phyloP scores from a whole-genome alignment of 2,797 vertebrate species.

The Argyrosomus regius region DNA sequence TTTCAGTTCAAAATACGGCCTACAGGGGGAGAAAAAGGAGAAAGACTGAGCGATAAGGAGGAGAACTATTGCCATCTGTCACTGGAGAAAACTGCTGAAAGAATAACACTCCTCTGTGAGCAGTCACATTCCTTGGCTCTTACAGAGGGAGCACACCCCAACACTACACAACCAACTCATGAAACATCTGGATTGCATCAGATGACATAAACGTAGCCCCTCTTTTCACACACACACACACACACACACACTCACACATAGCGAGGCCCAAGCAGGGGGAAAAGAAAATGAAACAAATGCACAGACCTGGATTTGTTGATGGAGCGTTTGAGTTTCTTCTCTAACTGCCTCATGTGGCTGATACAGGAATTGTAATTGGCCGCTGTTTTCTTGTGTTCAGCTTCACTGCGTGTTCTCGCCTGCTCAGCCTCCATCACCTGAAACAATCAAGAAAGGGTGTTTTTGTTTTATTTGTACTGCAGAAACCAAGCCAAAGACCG shows the following conservation, averaged over 20 bases:
- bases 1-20: slow-evolving; percentile 98
- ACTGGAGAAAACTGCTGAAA: slow-evolving; percentile 55
- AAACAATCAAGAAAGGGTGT: slow-evolving; percentile 11
- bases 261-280: slow-evolving; percentile 33
- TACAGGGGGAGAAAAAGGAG: slow-evolving; percentile 76
- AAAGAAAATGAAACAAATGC: background rate
- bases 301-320: slow-evolving; percentile 97
- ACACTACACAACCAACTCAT: slow-evolving; percentile 43
- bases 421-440: slow-evolving; percentile 99
- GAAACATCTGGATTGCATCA: slow-evolving; percentile 82
- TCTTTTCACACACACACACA: slow-evolving; percentile 11
- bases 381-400: slow-evolving; percentile 94
- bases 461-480: background rate
- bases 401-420: slow-evolving; percentile 91
- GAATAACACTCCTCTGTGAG: slow-evolving; percentile 70
- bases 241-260: background rate
- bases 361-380: slow-evolving; percentile 93
- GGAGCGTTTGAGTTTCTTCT: slow-evolving; percentile 96
- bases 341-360: slow-evolving; percentile 94
- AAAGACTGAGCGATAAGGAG: slow-evolving; percentile 36
- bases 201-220: slow-evolving; percentile 43
- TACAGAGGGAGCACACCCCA: slow-evolving; percentile 64
- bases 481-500: background rate
- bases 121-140: slow-evolving; percentile 78
- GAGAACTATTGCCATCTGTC: slow-evolving; percentile 31